Percentiles rank a stretch among this genome's conserved stretches.
Conservation (phyloP, 1,140 invertebrate genomes). For the Aphelinus atriplicis region DNA sequence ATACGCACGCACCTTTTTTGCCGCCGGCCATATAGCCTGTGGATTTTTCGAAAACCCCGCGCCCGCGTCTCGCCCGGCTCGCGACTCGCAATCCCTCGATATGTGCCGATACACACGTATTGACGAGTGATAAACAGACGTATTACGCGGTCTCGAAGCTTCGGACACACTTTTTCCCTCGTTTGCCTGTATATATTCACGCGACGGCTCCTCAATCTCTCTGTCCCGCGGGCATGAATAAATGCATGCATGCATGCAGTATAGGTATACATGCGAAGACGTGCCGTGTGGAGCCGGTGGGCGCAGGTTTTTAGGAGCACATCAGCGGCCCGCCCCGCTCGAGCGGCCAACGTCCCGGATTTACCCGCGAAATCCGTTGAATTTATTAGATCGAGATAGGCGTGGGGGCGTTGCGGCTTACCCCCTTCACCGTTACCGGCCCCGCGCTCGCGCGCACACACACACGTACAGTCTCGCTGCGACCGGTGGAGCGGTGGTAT, state of each 20-base stretch:
- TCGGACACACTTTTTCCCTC: neutral
- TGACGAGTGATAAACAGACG: too few species aligned
- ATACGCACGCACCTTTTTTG: slow-evolving; percentile 35
- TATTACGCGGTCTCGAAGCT: slow-evolving; percentile 6
- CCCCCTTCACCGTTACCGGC: slow-evolving; percentile 51
- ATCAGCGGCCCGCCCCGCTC: slow-evolving; percentile 48
- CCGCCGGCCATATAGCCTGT: slow-evolving; percentile 16
- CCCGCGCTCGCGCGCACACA: neutral
- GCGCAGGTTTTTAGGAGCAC: too few species aligned
- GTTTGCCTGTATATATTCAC: neutral
- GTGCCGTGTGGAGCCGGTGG: too few species aligned
- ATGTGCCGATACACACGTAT: too few species aligned
- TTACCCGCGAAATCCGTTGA: slow-evolving; percentile 64
- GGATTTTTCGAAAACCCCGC: slow-evolving; percentile 22
- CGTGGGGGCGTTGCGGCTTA: slow-evolving; percentile 63
- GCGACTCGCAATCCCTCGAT: too few species aligned
- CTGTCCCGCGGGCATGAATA: slow-evolving; percentile 27
- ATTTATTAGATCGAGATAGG: slow-evolving; percentile 68
- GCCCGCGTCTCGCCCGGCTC: neutral
- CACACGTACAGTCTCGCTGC: neutral
- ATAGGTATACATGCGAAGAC: too few species aligned
- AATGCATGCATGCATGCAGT: slow-evolving; percentile 27
- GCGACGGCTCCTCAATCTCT: slow-evolving; percentile 12
- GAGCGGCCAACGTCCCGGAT: slow-evolving; percentile 52
- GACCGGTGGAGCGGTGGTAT: too few species aligned